Conservation (phyloP, 1,140 invertebrate species). For the Drosophila hydei region DNA sequence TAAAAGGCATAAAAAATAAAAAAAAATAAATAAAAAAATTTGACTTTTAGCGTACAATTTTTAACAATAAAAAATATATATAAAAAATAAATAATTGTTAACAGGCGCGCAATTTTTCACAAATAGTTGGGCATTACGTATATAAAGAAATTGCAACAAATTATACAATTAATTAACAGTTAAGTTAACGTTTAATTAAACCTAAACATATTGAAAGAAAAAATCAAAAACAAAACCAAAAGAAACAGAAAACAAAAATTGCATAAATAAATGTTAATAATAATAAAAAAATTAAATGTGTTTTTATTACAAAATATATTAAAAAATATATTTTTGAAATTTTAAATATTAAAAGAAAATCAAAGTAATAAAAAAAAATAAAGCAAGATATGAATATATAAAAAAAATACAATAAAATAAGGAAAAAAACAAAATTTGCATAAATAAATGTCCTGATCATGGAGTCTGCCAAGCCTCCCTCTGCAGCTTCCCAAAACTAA, state of each 20-base stretch:
- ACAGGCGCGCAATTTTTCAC: constrained; percentile 60
- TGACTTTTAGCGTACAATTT: constrained; percentile 70
- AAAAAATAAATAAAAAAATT: constrained; percentile 23
- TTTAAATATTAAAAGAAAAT: not conserved
- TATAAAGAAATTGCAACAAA: constrained; percentile 30
- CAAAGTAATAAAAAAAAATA: not conserved
- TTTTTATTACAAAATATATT: too few relatives aligned
- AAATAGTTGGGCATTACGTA: constrained; percentile 58
- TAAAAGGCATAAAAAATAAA: constrained; percentile 15
- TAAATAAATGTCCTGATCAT: too few relatives aligned
- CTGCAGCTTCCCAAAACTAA: too few relatives aligned
- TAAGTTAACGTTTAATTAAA: constrained; percentile 69
- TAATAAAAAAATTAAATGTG: constrained; percentile 10
- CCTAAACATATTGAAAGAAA: constrained; percentile 55
- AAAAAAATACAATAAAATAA: too few relatives aligned
- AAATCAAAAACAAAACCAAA: constrained; percentile 63
- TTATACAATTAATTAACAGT: constrained; percentile 47
- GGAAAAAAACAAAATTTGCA: too few relatives aligned
- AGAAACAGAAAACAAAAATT: constrained; percentile 56
- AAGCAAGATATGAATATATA: too few relatives aligned
- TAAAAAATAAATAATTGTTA: constrained; percentile 53
- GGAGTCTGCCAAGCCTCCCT: too few relatives aligned
- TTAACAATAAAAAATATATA: constrained; percentile 39
- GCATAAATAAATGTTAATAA: constrained; percentile 68
- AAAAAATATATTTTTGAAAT: not conserved